A percentile compares a stretch with the other conserved stretches of the same genome.
Conservation (phyloP, 2,113 vertebrate genomes). For the Amphiprion ocellaris region DNA sequence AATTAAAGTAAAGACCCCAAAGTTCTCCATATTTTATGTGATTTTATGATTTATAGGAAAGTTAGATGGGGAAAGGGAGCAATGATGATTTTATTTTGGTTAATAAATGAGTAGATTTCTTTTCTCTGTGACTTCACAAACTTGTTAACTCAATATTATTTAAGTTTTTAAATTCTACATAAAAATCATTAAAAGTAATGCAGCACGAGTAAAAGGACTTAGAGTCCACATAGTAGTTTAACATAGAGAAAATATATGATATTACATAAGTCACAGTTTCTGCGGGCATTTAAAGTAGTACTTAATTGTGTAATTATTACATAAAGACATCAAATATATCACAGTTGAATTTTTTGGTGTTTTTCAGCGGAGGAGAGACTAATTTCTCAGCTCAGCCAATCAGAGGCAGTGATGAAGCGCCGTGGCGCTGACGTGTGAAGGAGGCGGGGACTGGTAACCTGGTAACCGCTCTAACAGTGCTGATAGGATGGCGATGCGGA, state of each 20-base stretch:
- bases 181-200: background rate
- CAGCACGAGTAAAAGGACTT: background rate
- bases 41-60: too few relatives aligned
- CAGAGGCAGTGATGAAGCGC: background rate
- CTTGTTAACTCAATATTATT: too few relatives aligned
- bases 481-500: slow-evolving; percentile 64
- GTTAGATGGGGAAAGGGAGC: too few relatives aligned
- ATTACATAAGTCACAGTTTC: background rate
- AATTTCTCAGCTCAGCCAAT: slow-evolving; percentile 46
- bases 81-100: too few relatives aligned
- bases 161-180: too few relatives aligned
- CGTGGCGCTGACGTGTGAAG: background rate
- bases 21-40: too few relatives aligned
- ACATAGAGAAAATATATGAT: background rate
- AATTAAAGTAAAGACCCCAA: too few relatives aligned
- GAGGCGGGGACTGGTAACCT: slow-evolving; percentile 61
- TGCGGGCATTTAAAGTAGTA: too few relatives aligned
- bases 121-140: too few relatives aligned
- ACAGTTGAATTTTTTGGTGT: background rate
- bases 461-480: slow-evolving; percentile 73
- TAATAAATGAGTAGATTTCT: too few relatives aligned
- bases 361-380: background rate
- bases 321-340: background rate
- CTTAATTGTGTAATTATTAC: background rate
- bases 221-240: background rate